phyloP scores from a whole-genome alignment of 1,140 invertebrate genomes.

The Drosophila jambulina region DNA sequence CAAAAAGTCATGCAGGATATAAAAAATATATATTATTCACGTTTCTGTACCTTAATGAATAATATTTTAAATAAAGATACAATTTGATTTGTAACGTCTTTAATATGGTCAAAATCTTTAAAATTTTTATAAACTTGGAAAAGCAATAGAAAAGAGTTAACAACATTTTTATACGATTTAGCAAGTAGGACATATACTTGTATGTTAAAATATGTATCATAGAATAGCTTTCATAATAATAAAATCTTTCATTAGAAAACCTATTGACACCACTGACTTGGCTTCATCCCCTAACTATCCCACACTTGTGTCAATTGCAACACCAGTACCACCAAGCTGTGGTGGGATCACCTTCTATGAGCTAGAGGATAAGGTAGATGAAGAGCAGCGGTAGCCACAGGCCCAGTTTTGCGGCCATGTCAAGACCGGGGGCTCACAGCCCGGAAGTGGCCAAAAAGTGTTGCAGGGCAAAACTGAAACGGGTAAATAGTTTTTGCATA shows the following conservation, averaged over 20 bases:
- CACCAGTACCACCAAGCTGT: not conserved
- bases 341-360: not conserved
- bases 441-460: conserved; percentile 34
- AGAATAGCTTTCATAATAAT: too few relatives aligned
- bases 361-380: not conserved
- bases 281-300: not conserved
- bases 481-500: conserved; percentile 40
- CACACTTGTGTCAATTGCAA: conserved; percentile 36
- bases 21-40: not conserved
- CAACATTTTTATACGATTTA: too few relatives aligned
- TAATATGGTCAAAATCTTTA: too few relatives aligned
- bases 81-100: too few relatives aligned
- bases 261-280: not conserved
- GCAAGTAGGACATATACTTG: too few relatives aligned
- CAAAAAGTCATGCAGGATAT: not conserved
- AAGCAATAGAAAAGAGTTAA: too few relatives aligned
- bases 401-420: conserved; percentile 36
- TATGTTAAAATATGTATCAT: too few relatives aligned
- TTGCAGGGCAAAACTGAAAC: conserved; percentile 31
- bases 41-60: not conserved
- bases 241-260: too few relatives aligned
- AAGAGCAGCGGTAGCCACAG: conserved; percentile 3
- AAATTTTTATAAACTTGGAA: too few relatives aligned
- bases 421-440: conserved; percentile 1
- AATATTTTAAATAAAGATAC: too few relatives aligned